phyloP scores from a whole-genome alignment of 2,113 vertebrate genomes.

The Sigmodon hispidus region DNA sequence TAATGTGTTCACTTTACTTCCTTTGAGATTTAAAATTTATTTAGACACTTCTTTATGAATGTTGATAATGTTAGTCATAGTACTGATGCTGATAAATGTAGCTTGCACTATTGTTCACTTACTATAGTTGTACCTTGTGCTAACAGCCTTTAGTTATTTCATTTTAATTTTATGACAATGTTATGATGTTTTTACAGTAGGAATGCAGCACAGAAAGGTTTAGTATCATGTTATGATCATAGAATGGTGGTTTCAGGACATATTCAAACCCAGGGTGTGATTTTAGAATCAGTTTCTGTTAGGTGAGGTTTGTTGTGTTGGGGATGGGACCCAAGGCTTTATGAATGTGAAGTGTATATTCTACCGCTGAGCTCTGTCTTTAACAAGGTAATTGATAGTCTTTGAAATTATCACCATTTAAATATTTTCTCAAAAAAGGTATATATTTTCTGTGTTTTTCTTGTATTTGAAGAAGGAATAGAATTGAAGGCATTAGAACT shows the following conservation, averaged over 20 bases:
- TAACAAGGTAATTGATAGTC: background rate
- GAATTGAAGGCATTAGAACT: background rate
- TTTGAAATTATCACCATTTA: conserved; percentile 27
- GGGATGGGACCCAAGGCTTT: background rate
- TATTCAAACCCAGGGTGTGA: background rate
- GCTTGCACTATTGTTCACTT: conserved; percentile 10
- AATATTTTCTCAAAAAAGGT: conserved; percentile 22
- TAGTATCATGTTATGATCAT: background rate
- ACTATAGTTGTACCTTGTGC: background rate
- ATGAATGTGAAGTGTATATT: background rate
- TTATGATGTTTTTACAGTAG: background rate
- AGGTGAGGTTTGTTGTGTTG: background rate
- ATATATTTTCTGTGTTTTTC: background rate
- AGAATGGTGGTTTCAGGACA: background rate
- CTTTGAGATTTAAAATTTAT: conserved; percentile 47
- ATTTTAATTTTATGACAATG: background rate
- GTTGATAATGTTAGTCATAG: background rate
- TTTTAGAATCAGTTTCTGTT: background rate
- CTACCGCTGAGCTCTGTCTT: background rate
- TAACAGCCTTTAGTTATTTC: background rate
- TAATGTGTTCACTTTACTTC: conserved; percentile 50
- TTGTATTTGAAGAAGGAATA: background rate
- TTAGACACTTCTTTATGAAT: conserved; percentile 37
- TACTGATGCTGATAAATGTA: background rate
- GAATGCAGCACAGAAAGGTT: background rate